Base-by-base conservation (phyloP, 2,113 vertebrate genomes). In the Hucho hucho region DNA sequence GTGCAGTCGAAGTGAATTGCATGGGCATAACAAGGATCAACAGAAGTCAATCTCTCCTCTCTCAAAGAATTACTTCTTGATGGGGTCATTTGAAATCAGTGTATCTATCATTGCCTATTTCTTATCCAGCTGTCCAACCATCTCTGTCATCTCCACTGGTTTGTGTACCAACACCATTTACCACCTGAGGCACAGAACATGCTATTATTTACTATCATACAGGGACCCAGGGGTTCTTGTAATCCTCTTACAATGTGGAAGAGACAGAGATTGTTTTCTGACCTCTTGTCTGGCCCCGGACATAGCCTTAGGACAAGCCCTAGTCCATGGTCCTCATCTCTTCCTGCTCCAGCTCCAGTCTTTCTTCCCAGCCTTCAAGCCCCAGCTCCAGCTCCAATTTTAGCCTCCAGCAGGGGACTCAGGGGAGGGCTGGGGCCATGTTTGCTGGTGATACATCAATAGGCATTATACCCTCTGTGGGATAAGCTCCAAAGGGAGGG, bases 401-500 rank as follows among this genome's bases (percentile, higher is more conserved):
- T 87, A 90, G 83, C 87, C 87, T 82, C 74, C 84, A 88, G 87
- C 86, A 71, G 79, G 81, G 46, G 81, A 88, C 81, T 37, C 81
- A 83, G 64, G 24, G 37, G 63, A 64, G 20, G 64, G 2, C 14
- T 13, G 64, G 83, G 83, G 65, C 80, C 83, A 84, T 86, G 88
- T 87, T 88, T 80, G 75, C 81, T 84, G 77, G 73, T 88, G 87
- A 89, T 89, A 89, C 85, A 89, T 88, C 86, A 85, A 85, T 79
- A 79, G 82, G 81, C 83, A 82, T 90, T 83, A 84, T 82, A 86
- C 87, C 79, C 86, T 80, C 72, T 32, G 79, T 80, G 75, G 83
- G 81, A 88, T 87, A 79, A 81, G 78, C 79, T 78, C 87, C 84
- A 29, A 63, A 84, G 85, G 86, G 73, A 82, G 82, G 76, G 76